Evolutionary conservation across 1,140 invertebrate species (phyloP).

Genomic region (Atta texana): DNA sequence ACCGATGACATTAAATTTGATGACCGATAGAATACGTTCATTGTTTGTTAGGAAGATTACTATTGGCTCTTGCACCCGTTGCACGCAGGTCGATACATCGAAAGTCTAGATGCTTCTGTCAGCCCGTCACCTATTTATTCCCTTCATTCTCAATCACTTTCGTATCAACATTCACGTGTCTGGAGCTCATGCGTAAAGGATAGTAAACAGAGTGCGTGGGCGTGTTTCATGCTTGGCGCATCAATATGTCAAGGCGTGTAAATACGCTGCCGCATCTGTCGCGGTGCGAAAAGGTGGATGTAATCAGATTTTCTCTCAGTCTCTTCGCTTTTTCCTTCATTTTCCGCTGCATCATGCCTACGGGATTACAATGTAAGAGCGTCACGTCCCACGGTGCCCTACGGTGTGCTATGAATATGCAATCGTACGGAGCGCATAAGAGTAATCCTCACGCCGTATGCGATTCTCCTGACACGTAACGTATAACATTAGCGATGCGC

Average conservation of each 20-base stretch:
- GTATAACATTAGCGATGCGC: slow-evolving; percentile 18
- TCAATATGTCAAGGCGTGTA: neutral
- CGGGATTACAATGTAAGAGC: slow-evolving; percentile 33
- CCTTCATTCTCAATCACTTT: slow-evolving; percentile 12
- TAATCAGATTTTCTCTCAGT: slow-evolving; percentile 43
- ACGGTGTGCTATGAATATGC: slow-evolving; percentile 36
- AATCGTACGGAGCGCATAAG: slow-evolving; percentile 14
- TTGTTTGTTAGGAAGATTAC: neutral
- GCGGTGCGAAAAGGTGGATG: slow-evolving; percentile 26
- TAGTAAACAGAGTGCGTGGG: neutral
- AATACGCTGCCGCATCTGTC: neutral
- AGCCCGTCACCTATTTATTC: slow-evolving; percentile 63
- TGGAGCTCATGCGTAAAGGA: slow-evolving; percentile 19
- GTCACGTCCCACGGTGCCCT: slow-evolving; percentile 10
- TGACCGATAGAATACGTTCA: neutral
- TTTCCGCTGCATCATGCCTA: neutral
- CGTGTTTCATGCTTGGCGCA: slow-evolving; percentile 33
- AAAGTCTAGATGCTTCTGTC: slow-evolving; percentile 74
- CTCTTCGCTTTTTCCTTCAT: slow-evolving; percentile 1
- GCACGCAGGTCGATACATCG: slow-evolving; percentile 79
- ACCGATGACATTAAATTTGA: neutral
- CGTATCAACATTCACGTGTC: slow-evolving; percentile 47
- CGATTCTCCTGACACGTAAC: slow-evolving; percentile 7
- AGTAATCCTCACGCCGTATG: slow-evolving; percentile 31
- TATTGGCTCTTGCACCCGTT: slow-evolving; percentile 47